Conservation (phyloP, 2,888 invertebrate species). For the Drosophila neonasuta region DNA sequence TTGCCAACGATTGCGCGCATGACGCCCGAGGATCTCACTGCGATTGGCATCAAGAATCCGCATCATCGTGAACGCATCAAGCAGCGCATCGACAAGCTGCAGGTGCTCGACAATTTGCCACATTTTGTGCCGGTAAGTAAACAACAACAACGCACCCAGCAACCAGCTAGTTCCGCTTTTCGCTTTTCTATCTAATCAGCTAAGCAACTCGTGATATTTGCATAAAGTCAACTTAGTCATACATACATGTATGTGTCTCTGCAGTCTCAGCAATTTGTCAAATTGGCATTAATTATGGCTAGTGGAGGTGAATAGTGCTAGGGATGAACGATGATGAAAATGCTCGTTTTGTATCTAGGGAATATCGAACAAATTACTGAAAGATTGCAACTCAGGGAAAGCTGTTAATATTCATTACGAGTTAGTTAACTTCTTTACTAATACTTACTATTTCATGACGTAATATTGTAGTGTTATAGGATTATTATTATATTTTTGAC, state of each 20-base stretch:
- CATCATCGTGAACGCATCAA: constrained; percentile 97
- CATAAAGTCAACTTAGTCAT: constrained; percentile 52
- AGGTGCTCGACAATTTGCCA: constrained; percentile 96
- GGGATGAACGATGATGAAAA: constrained; percentile 1
- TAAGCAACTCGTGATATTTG: constrained; percentile 59
- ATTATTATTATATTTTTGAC: no score
- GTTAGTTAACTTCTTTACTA: no score
- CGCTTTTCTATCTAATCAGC: constrained; percentile 51
- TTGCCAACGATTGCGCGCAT: constrained; percentile 98
- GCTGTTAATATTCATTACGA: no score
- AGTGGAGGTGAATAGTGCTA: constrained; percentile 28
- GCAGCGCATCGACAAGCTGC: constrained; percentile 96
- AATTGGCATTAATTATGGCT: constrained; percentile 68
- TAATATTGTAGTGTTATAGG: no score
- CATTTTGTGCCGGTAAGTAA: constrained; percentile 93
- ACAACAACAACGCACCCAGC: constrained; percentile 15
- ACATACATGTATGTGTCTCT: constrained; percentile 2
- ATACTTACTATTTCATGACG: no score
- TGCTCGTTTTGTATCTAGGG: neutral
- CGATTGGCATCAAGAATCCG: constrained; percentile 97
- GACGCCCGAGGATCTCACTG: constrained; percentile 97
- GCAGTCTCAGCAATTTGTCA: constrained; percentile 57
- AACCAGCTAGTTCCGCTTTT: constrained; percentile 32
- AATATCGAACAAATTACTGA: neutral
- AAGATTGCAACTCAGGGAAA: no score